A percentile compares a stretch with the other conserved stretches of the same genome.
These are phyloP conservation scores for Centropristis striata DNA, from an alignment of 2,113 vertebrate genomes.

Conservation along the genomic window DNA sequence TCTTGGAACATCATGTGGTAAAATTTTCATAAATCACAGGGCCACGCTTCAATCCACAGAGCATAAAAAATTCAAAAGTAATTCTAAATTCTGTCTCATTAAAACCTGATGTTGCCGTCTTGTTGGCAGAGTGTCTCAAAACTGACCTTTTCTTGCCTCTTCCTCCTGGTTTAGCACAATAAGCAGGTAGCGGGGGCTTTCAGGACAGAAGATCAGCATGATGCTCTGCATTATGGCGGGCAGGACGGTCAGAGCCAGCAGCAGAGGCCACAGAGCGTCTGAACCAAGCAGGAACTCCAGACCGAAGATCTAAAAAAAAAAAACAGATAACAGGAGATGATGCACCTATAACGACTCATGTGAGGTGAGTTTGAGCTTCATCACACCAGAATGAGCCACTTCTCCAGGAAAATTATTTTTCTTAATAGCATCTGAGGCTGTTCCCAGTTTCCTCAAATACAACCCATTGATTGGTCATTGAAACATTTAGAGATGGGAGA, in stretches of 20 bases:
- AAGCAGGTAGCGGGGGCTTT: slow-evolving; percentile 86
- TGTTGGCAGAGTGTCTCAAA: slow-evolving; percentile 4
- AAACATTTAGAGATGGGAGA: not conserved
- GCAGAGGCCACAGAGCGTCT: slow-evolving; percentile 80
- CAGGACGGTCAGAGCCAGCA: slow-evolving; percentile 79
- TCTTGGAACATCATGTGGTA: not conserved
- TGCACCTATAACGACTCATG: not conserved
- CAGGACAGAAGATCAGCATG: slow-evolving; percentile 84
- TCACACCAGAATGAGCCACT: not conserved
- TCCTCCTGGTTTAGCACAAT: slow-evolving; percentile 85
- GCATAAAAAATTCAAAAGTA: slow-evolving; percentile 18
- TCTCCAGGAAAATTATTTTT: no score
- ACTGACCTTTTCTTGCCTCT: slow-evolving; percentile 81
- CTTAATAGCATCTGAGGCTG: no score
- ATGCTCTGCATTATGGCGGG: slow-evolving; percentile 81
- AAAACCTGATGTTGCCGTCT: slow-evolving; percentile 24
- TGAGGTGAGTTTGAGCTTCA: not conserved
- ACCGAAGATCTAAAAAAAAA: slow-evolving; percentile 79
- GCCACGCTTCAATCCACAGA: slow-evolving; percentile 1
- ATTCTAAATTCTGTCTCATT: slow-evolving; percentile 23
- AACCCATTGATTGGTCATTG: not conserved
- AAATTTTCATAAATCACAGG: slow-evolving; percentile 28
- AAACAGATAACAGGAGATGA: not conserved
- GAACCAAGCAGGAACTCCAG: slow-evolving; percentile 84
- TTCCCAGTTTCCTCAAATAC: not conserved